These are phyloP conservation scores for Tiliacea aurago DNA, from an alignment of 2,888 invertebrate genomes.

Conservation along the genomic window DNA sequence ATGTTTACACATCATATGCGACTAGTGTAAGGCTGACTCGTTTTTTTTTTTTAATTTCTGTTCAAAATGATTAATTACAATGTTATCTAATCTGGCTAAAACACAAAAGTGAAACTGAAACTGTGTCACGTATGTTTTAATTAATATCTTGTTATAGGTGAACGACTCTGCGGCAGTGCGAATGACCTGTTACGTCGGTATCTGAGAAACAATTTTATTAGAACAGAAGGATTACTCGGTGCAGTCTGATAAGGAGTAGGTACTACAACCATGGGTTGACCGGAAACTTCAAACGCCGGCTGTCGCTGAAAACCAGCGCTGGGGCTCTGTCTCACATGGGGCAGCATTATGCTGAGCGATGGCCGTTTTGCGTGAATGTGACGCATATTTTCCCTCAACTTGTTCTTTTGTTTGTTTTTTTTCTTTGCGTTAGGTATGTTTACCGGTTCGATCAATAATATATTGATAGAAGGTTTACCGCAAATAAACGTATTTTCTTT, in stretches of 20 bases:
- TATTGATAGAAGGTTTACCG: no score
- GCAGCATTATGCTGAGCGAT: no score
- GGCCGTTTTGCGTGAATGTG: no score
- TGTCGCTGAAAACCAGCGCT: no score
- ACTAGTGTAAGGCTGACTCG: no score
- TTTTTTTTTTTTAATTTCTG: neutral
- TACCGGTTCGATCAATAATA: no score
- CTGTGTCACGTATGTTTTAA: constrained; percentile 55
- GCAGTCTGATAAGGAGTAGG: neutral
- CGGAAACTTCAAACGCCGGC: neutral
- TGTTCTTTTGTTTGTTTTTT: no score
- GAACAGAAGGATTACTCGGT: constrained; percentile 30
- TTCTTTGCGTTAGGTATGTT: no score
- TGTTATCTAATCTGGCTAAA: constrained; percentile 54
- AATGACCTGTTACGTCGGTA: constrained; percentile 56
- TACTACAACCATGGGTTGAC: neutral
- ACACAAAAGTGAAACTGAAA: constrained; percentile 37
- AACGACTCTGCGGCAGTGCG: constrained; percentile 55
- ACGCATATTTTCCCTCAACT: no score
- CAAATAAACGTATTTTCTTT: no score
- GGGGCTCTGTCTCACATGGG: no score
- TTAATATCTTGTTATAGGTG: constrained; percentile 58
- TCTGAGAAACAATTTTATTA: neutral
- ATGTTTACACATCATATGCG: no score
- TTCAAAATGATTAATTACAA: constrained; percentile 33